Base-by-base conservation (phyloP, 2,797 vertebrate genomes). In the Manis javanica region DNA sequence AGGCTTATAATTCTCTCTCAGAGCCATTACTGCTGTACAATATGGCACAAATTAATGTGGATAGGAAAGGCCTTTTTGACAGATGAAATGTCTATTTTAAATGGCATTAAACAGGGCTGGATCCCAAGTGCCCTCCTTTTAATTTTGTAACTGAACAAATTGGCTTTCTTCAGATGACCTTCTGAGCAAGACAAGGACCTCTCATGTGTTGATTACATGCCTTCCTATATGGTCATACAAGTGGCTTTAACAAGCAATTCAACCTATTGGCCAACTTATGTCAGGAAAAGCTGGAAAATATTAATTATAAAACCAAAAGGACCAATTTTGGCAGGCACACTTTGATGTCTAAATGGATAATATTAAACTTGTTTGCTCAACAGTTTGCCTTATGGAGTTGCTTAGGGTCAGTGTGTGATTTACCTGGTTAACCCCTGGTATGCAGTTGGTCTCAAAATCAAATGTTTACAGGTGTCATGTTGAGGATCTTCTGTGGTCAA, bases 21-120 rank as follows among this genome's bases (percentile, higher is more conserved):
- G 64, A 95, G 88, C 55, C 95, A 95, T 94, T 97, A 79, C 78
- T 97, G 69, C 55, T 97, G 81, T 69, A 92, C 83, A 96, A 81
- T 71, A 79, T 88, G 51, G 94, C 96, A 90, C 95, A 95, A 98
- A 96, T 95, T 96, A 98, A 98, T 91, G 51, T 92, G 92, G 82
- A 66, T 68, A 91, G 78, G 74, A 94, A 98, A 98, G 71, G 90
- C 95, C 96, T 97, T 98, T 98, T 90, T 97, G 96, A 97, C 78
- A 88, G 90, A 97, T 92, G 82, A 95, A 74, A 96, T 96, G 92
- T 96, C 95, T 96, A 90, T 95, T 94, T 97, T 84, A 96, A 88
- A 96, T 93, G 93, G 64, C 90, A 93, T 85, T 94, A 96, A 96
- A 89, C 64, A 96, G 78, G 78, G 37, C 79, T 91, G 37, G 39